A percentile compares a stretch with the other conserved stretches of the same genome.
These are phyloP conservation scores for Pelodytes ibericus DNA, from an alignment of 2,797 vertebrate genomes.

Conservation along the genomic window DNA sequence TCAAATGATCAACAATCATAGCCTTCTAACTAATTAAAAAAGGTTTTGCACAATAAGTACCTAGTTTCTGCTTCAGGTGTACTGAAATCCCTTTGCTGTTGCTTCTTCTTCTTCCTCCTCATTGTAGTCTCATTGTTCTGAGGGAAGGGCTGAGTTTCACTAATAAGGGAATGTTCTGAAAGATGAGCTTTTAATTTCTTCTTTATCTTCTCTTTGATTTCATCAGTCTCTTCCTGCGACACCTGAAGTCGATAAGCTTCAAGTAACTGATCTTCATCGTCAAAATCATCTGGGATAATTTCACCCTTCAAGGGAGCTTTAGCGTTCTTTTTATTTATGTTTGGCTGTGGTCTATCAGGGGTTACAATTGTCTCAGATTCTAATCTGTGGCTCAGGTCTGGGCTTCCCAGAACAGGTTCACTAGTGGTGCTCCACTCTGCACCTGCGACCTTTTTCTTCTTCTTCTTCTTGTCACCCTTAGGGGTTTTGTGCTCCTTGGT, in stretches of 20 bases:
- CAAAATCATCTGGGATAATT: conserved; percentile 62
- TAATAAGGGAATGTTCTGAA: conserved; percentile 60
- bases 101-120: conserved; percentile 91
- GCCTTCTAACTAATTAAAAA: no score
- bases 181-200: conserved; percentile 76
- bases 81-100: conserved; percentile 61
- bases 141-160: conserved; percentile 64
- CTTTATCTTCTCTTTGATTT: conserved; percentile 74
- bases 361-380: conserved; percentile 60
- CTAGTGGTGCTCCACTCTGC: conserved; percentile 67
- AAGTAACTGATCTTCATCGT: conserved; percentile 78
- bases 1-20: no score
- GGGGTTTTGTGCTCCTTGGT: conserved; percentile 67
- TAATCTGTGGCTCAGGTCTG: conserved; percentile 59
- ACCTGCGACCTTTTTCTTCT: conserved; percentile 72
- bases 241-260: conserved; percentile 83
- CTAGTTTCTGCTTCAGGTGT: conserved; percentile 73
- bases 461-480: conserved; percentile 77
- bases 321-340: conserved; percentile 61
- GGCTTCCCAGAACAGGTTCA: conserved; percentile 58
- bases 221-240: conserved; percentile 78
- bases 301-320: conserved; percentile 70
- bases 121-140: conserved; percentile 76
- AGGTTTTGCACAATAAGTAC: conserved; percentile 66
- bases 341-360: conserved; percentile 58